Base-by-base conservation (phyloP, 2,888 invertebrate species). In the Odontocolon sp. region DNA sequence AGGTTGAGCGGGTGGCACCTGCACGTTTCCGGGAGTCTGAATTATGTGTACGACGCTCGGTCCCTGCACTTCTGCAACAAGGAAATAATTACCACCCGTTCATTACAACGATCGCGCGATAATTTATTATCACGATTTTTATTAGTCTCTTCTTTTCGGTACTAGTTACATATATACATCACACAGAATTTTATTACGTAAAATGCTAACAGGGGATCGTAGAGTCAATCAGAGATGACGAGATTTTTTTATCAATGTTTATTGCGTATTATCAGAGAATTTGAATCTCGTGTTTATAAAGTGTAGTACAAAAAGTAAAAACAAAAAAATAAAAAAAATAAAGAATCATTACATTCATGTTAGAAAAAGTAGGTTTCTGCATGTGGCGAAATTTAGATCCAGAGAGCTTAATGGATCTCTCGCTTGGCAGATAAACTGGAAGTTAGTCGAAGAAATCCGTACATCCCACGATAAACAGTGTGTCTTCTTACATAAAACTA, bases 1-100 rank as follows among this genome's bases (percentile, higher is more conserved):
- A 31, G 57, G 11, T 64, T 68, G 72, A 3, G 36, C 16, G 52
- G 54, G 54, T 14, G 71, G 68, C 59, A 18, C 8, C 57, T 82
- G 76, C 9, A 67, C 16, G 56, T 67, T 77, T 21, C 77, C 38
- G 9, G 82, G 72, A 26, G 82, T 56, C 61, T 83, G 84, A 63
- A 85, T 81, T 67, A 86, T 76, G 63, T 83, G 83, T 75, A 84
- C 77, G 45, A 80, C 57, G 31, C 28, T 79, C 63, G 87, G 84
- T 78, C 80, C 59, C 36, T 84, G 84, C 42, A 85, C 82, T 83
- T 80, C 87, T 87, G 85, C 42, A 87, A 87, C 61, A 78, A 68
- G 66, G 67, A 31, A 71, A 72, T 71, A 40, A 71, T 80, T 76
- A 80, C 38, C 63, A 42, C 23, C 47, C 23, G 21, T 18, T 26